A percentile compares a stretch with the other conserved stretches of the same genome.
These are phyloP conservation scores for Eulemur mongoz DNA, from an alignment of 2,797 vertebrate genomes.

Conservation along the genomic window DNA sequence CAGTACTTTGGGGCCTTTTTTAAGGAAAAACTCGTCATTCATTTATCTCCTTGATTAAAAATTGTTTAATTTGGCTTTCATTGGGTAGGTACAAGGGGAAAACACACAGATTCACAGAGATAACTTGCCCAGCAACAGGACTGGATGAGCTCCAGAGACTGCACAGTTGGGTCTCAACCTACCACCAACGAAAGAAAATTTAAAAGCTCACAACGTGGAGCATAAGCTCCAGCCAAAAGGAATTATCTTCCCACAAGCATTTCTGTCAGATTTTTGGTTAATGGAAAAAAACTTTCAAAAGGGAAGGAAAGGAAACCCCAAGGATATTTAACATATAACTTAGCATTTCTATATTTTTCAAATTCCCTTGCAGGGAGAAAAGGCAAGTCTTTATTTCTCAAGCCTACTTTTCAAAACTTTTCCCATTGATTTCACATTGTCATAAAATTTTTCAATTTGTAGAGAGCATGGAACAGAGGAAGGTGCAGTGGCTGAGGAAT, in stretches of 20 bases:
- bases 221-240: constrained; percentile 71
- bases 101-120: constrained; percentile 63
- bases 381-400: constrained; percentile 73
- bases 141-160: constrained; percentile 50
- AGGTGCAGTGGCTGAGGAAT: constrained; percentile 28
- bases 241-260: constrained; percentile 73
- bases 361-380: constrained; percentile 67
- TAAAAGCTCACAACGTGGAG: constrained; percentile 67
- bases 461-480: constrained; percentile 1
- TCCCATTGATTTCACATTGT: constrained; percentile 63
- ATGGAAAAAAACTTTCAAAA: constrained; percentile 71
- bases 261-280: constrained; percentile 70
- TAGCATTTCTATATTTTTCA: constrained; percentile 70
- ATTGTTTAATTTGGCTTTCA: constrained; percentile 73
- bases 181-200: constrained; percentile 63
- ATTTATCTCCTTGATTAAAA: constrained; percentile 76
- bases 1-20: constrained; percentile 55
- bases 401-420: constrained; percentile 69
- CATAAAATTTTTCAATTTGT: constrained; percentile 71
- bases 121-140: constrained; percentile 53
- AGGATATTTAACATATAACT: constrained; percentile 75
- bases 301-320: constrained; percentile 71
- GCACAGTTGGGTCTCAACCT: constrained; percentile 66
- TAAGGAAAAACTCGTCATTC: constrained; percentile 47
- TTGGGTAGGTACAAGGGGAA: constrained; percentile 64